Evolutionary conservation across 2,888 invertebrate genomes (phyloP).

Genomic region (Cotesia congregata): DNA sequence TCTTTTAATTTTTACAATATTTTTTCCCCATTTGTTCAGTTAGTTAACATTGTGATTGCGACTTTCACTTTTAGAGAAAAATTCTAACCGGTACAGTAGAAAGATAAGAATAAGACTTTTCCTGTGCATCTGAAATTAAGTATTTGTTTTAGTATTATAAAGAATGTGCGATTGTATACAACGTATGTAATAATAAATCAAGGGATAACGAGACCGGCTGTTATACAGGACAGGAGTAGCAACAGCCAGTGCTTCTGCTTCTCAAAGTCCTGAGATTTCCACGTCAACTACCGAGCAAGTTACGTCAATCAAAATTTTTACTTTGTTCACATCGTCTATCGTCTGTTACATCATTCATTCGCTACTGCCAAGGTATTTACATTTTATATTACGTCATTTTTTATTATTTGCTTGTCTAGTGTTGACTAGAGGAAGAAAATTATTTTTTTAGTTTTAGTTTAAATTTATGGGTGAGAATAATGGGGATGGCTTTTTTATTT

Average conservation of each 20-base stretch:
- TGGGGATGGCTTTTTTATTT: constrained; percentile 18
- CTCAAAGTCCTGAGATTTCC: constrained; percentile 36
- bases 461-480: constrained; percentile 2
- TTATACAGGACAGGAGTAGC: not conserved
- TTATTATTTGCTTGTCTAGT: not conserved
- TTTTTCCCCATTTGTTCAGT: constrained; percentile 11
- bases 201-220: constrained; percentile 41
- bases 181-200: constrained; percentile 47
- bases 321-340: constrained; percentile 19
- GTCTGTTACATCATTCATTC: constrained; percentile 10
- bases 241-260: constrained; percentile 27
- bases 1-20: not conserved
- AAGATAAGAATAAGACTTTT: constrained; percentile 29
- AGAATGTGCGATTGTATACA: constrained; percentile 38
- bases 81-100: not conserved
- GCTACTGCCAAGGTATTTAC: not conserved
- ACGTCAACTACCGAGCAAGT: constrained; percentile 36
- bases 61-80: constrained; percentile 26
- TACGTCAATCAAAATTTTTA: constrained; percentile 36
- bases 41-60: not conserved
- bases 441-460: not conserved
- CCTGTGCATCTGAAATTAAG: constrained; percentile 28
- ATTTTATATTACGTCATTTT: not conserved
- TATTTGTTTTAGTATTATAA: constrained; percentile 7
- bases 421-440: constrained; percentile 8